These are phyloP conservation scores for Mirounga angustirostris DNA, from an alignment of 2,113 vertebrate species.

Conservation along the genomic window DNA sequence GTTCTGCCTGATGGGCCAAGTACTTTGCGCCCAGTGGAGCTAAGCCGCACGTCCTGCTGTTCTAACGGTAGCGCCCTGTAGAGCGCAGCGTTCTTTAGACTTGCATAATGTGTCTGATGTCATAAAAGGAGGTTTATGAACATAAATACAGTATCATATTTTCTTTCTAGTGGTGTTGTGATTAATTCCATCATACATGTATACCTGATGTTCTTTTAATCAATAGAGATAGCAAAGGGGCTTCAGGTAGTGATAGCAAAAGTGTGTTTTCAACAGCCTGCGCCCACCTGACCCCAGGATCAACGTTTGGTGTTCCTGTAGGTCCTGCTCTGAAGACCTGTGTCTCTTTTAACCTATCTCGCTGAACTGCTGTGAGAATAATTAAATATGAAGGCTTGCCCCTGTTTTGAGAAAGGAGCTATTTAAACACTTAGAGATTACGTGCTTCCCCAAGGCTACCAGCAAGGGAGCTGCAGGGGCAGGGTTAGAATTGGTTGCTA, in stretches of 20 bases:
- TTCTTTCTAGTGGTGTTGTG: slow-evolving; percentile 58
- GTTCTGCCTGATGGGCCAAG: slow-evolving; percentile 72
- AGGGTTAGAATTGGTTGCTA: neutral
- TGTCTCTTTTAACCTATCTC: neutral
- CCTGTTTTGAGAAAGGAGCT: slow-evolving; percentile 49
- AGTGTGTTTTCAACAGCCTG: neutral
- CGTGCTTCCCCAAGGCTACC: slow-evolving; percentile 46
- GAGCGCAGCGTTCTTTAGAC: slow-evolving; percentile 77
- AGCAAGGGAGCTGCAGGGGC: neutral
- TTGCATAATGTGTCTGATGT: slow-evolving; percentile 81
- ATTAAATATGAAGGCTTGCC: slow-evolving; percentile 54
- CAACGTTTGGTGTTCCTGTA: neutral
- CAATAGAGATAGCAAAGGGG: neutral
- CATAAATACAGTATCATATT: slow-evolving; percentile 74
- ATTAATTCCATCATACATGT: slow-evolving; percentile 60
- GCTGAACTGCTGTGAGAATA: neutral
- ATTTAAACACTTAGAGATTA: slow-evolving; percentile 34
- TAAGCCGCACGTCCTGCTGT: slow-evolving; percentile 65
- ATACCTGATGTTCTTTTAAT: slow-evolving; percentile 53
- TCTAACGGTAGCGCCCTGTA: slow-evolving; percentile 65
- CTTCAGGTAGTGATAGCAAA: neutral
- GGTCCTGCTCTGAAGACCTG: neutral
- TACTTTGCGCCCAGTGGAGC: slow-evolving; percentile 65
- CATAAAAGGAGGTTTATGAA: slow-evolving; percentile 79
- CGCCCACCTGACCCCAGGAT: neutral